Evolutionary conservation across 92 coral and sea anemone genomes (phyloP), one percentile per base, ranked within the genome.

Genomic region (Scolanthus callimorphus): DNA sequence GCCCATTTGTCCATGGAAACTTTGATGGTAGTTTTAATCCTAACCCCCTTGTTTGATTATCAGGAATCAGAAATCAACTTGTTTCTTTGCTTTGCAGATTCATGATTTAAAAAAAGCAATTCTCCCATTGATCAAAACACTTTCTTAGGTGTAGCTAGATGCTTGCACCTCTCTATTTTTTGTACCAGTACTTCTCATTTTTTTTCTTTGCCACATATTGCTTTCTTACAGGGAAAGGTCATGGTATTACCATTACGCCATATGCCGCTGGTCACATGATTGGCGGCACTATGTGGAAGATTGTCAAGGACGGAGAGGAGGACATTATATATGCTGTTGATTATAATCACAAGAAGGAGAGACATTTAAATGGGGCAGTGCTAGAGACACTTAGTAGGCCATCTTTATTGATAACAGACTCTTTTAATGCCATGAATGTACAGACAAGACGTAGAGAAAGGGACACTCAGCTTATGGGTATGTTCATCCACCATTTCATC

Each of bases 251-350:
- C 3, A 94, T 94, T 19, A 94, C 99, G 0, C 99, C 99, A 8
- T 94, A 94, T 69, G 99, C 99, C 11, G 99, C 99, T 59, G 99
- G 99, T 17, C 99, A 94, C 70, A 94, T 94, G 99, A 94, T 94
- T 51, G 99, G 99, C 8, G 99, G 99, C 8, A 88, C 99, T 30
- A 94, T 94, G 99, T 94, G 99, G 99, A 94, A 94, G 71, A 84
- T 94, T 49, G 99, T 94, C 1, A 94, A 94, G 29, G 99, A 94
- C 78, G 99, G 99, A 13, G 99, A 94, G 56, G 99, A 94, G 70
- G 99, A 94, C 53, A 88, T 94, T 27, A 79, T 94, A 13, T 94
- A 94, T 78, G 99, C 99, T 10, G 97, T 94, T 20, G 99, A 94
- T 51, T 94, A 94, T 48, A 94, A 94, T 63, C 99, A 94, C 70